Base-by-base conservation (phyloP, 2,888 invertebrate genomes). In the Yponomeuta sedellus region DNA sequence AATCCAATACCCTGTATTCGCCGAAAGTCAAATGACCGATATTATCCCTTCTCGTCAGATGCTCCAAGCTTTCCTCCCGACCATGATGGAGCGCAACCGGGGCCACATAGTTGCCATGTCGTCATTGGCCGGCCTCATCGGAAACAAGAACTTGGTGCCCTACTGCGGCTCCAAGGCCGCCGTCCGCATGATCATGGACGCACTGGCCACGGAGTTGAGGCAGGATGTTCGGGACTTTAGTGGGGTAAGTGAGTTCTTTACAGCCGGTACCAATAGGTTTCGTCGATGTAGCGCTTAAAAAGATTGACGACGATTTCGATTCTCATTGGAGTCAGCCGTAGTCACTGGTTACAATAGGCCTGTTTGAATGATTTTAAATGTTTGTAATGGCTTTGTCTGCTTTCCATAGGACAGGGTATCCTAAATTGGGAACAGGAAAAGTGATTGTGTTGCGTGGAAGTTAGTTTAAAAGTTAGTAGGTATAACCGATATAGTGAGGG, bases 111-210 rank as follows among this genome's bases (percentile, higher is more conserved):
- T 96, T 1, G 92, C 94, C 0, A 83, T 93, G 73, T 95, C 96
- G 0, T 96, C 96, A 0, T 93, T 95, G 84, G 95, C 96, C 0
- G 96, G 96, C 0, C 75, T 95, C 40, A 77, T 94, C 71, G 96
- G 96, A 0, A 75, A 94, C 0, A 81, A 93, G 2, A 95, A 96
- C 83, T 79, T 96, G 69, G 95, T 95, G 10, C 96, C 96, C 0
- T 97, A 97, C 81, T 95, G 95, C 78, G 95, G 94, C 10, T 93
- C 94, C n/a, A 97, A 97, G 80, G 96, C 93, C 75, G 97, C 96
- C 0, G 96, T 96, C 0, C 89, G 94, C 69, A 97, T 98, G 19
- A 88, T 97, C 71, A 97, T 97, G 95, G 96, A 97, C 75, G 93
- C 96, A 0, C 76, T 98, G 8, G 87, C 92, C 52, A 94, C 95